phyloP scores from a whole-genome alignment of 2,888 invertebrate species.

The Prenolepis imparis region DNA sequence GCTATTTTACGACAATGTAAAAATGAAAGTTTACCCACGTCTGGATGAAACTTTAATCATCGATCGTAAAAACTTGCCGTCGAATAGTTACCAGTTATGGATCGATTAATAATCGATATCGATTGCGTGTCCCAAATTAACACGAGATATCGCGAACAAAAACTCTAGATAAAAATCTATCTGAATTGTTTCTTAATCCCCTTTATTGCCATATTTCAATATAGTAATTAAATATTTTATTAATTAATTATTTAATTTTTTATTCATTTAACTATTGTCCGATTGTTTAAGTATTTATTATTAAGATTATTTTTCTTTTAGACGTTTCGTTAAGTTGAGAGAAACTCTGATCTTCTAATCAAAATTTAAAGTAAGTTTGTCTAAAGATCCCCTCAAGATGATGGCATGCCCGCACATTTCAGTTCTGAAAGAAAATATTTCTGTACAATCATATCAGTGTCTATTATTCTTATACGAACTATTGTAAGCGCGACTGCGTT shows the following conservation, averaged over 20 bases:
- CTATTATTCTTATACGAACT: slow-evolving; percentile 1
- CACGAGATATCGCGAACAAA: neutral
- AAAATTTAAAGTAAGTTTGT: neutral
- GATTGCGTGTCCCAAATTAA: neutral
- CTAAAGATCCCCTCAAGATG: neutral
- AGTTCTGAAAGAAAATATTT: slow-evolving; percentile 18
- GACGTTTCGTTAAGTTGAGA: no score
- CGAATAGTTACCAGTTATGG: neutral
- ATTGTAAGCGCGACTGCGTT: slow-evolving; percentile 9
- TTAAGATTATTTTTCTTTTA: neutral
- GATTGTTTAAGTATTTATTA: neutral
- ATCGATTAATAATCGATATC: slow-evolving; percentile 16
- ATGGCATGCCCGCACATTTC: neutral
- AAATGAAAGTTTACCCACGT: slow-evolving; percentile 18
- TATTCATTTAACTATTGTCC: neutral
- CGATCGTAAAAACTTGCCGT: slow-evolving; percentile 42
- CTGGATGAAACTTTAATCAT: slow-evolving; percentile 57
- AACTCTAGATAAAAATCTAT: neutral
- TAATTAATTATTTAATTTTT: neutral
- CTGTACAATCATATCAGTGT: slow-evolving; percentile 25
- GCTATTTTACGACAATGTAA: slow-evolving; percentile 64
- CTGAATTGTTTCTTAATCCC: neutral
- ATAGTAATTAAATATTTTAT: neutral
- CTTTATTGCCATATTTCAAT: neutral
- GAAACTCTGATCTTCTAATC: neutral